phyloP scores from a whole-genome alignment of 2,888 invertebrate genomes.

The Gasteruption jaculator region DNA sequence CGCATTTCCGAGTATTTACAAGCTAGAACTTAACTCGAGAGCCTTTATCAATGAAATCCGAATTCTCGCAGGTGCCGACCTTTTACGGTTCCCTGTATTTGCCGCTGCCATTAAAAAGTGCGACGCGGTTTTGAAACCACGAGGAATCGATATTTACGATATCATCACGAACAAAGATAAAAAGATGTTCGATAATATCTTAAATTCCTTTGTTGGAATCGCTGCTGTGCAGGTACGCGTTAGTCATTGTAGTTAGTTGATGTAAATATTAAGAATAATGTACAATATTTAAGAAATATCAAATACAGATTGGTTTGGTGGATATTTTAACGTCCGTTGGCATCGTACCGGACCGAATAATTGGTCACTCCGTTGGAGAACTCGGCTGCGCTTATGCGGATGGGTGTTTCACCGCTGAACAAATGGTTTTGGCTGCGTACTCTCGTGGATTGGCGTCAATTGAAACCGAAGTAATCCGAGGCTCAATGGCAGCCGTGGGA shows the following conservation, averaged over 20 bases:
- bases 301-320: constrained; percentile 58
- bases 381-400: constrained; percentile 94
- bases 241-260: neutral
- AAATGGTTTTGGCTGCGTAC: constrained; percentile 41
- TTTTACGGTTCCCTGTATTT: constrained; percentile 66
- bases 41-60: too few relatives aligned
- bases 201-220: constrained; percentile 70
- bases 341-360: constrained; percentile 67
- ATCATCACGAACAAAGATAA: constrained; percentile 60
- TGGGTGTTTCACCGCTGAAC: constrained; percentile 69
- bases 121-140: constrained; percentile 56
- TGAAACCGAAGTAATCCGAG: constrained; percentile 54
- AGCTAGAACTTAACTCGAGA: too few relatives aligned
- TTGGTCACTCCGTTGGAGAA: constrained; percentile 93
- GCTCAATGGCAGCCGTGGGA: constrained; percentile 88
- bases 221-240: constrained; percentile 60
- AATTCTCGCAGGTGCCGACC: constrained; percentile 56
- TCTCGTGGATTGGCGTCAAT: constrained; percentile 39
- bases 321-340: constrained; percentile 61
- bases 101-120: constrained; percentile 61
- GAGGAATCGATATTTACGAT: constrained; percentile 61
- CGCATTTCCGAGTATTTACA: too few relatives aligned
- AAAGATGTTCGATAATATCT: constrained; percentile 61
- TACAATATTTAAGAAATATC: neutral
- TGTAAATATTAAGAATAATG: too few relatives aligned